Base-by-base conservation (phyloP, 2,888 invertebrate species). In the Netelia fuscicornis region DNA sequence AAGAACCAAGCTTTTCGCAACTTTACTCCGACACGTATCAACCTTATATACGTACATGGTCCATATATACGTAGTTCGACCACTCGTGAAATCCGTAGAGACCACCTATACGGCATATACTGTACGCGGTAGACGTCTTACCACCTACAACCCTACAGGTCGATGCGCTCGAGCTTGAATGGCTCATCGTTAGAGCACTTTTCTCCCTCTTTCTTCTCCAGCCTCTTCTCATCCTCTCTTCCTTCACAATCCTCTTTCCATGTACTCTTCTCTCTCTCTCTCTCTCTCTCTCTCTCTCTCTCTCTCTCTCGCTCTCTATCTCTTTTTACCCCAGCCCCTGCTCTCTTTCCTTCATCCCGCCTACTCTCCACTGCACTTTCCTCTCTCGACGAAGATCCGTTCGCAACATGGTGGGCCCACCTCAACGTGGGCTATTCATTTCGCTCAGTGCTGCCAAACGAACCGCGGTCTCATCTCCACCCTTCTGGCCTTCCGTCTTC, bases 131-230 rank as follows among this genome's bases (percentile, higher is more conserved):
- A 65, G 70, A 76, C 84, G 70, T 58, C 81, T 85, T 81, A 78
- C 84, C 75, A 81, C 75, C 81, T 81, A 75, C 85, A 87, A 82
- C 83, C 85, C 62, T 85, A 81, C 83, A 84, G 88, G 88, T 87
- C 88, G 88, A 88, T 88, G 86, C 82, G 87, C 88, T 81, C 86
- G 85, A 86, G 82, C 85, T 87, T 89, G 88, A 89, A 88, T 89
- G 88, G 87, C 90, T 87, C 84, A 86, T 88, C 90, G 89, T 91
- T 90, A 90, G 86, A 88, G 88, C 86, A 88, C 87, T 86, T 87
- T 87, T 85, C 85, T 87, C 78, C 70, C 77, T 75, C 81, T 85
- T 81, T 76, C 65, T 71, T 72, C 81, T 70, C 81, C 60, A 44
- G 70, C 68, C 77, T 81, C 70, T 77, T 75, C 71, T 65, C 84